phyloP scores from a whole-genome alignment of 2,113 vertebrate genomes.

The Cyanoderma ruficeps region DNA sequence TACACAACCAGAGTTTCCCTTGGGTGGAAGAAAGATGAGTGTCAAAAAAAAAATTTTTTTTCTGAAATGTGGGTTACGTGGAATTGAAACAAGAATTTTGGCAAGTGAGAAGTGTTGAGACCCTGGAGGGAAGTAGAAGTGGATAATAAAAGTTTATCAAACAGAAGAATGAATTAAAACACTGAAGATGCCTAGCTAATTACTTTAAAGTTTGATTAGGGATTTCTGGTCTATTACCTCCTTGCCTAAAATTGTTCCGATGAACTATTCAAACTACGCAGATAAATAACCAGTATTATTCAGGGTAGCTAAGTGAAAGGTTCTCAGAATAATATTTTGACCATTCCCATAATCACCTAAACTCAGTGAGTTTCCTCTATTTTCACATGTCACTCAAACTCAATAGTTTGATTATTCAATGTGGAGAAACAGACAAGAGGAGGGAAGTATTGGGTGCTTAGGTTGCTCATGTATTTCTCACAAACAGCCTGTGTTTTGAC shows the following conservation, averaged over 20 bases:
- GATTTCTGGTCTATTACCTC: not conserved
- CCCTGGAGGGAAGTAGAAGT: not conserved
- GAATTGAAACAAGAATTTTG: not conserved
- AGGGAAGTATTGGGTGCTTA: not conserved
- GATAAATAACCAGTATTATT: not conserved
- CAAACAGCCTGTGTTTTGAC: not conserved
- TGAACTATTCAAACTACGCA: not conserved
- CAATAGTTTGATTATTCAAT: not conserved
- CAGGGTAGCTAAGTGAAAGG: not conserved
- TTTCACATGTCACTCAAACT: not conserved
- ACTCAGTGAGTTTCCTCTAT: not conserved
- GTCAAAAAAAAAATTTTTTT: not conserved
- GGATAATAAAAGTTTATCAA: not conserved
- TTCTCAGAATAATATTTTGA: not conserved
- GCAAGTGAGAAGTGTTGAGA: not conserved
- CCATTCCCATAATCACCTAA: not conserved
- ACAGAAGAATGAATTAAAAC: not conserved
- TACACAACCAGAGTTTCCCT: not conserved
- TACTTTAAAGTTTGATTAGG: not conserved
- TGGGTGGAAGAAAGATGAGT: not conserved
- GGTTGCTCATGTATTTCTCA: not conserved
- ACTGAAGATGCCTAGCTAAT: not conserved
- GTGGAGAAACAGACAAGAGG: not conserved
- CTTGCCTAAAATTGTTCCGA: not conserved
- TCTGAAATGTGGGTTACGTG: not conserved